A percentile compares a stretch with the other conserved stretches of the same genome.
phyloP scores from a whole-genome alignment of 2,888 invertebrate genomes.

The Lasioglossum marginatum region DNA sequence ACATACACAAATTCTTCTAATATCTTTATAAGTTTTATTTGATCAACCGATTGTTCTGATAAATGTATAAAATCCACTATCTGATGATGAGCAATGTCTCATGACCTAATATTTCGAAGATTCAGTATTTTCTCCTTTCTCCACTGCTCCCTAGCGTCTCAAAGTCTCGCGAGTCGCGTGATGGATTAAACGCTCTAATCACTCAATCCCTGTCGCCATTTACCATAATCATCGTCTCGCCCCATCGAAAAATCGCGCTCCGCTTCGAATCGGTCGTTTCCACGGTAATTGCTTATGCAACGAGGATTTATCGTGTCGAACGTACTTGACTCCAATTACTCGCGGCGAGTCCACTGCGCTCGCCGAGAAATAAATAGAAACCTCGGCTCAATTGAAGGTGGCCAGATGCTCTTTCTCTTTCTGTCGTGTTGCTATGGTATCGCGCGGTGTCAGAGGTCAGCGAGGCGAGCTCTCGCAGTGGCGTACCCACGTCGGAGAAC shows the following conservation, averaged over 20 bases:
- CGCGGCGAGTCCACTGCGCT: slow-evolving; percentile 41
- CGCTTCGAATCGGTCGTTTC: slow-evolving; percentile 35
- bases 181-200: neutral
- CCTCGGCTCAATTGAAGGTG: slow-evolving; percentile 61
- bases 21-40: neutral
- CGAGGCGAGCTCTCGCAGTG: slow-evolving; percentile 19
- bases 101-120: no score
- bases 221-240: slow-evolving; percentile 5
- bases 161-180: neutral
- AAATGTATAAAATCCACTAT: neutral
- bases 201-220: neutral
- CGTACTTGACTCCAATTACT: slow-evolving; percentile 68
- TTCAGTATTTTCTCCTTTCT: neutral
- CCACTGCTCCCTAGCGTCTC: neutral
- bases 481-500: slow-evolving; percentile 4
- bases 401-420: slow-evolving; percentile 49
- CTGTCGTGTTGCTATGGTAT: neutral
- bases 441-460: slow-evolving; percentile 51
- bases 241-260: slow-evolving; percentile 47
- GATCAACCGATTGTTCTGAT: neutral
- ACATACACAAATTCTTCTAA: neutral
- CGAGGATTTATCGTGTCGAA: slow-evolving; percentile 68
- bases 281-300: slow-evolving; percentile 62
- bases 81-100: neutral
- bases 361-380: slow-evolving; percentile 58